Evolutionary conservation across 2,888 invertebrate genomes (phyloP).

Genomic region (Arctia plantaginis): DNA sequence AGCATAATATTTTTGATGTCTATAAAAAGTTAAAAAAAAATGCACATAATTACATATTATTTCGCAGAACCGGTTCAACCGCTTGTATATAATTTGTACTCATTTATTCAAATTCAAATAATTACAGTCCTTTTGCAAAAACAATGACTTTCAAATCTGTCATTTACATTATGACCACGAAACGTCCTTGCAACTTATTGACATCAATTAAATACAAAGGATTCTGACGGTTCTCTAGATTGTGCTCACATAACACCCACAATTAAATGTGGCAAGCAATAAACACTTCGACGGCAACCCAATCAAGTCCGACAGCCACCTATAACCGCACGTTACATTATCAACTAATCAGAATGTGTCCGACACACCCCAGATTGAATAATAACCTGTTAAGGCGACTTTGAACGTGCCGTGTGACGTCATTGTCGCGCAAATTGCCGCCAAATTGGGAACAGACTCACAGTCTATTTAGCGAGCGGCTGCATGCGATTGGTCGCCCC

Average conservation of each 20-base stretch:
- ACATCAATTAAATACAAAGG: neutral
- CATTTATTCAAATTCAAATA: neutral
- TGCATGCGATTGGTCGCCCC: slow-evolving; percentile 83
- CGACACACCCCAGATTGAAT: slow-evolving; percentile 81
- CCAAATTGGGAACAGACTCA: slow-evolving; percentile 81
- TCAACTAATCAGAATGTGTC: slow-evolving; percentile 82
- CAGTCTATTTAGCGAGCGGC: slow-evolving; percentile 78
- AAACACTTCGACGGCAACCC: neutral
- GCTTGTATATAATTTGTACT: neutral
- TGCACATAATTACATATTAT: too few species aligned
- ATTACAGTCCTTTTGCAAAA: neutral
- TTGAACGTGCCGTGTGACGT: slow-evolving; percentile 62
- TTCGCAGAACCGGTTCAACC: neutral
- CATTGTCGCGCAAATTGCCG: slow-evolving; percentile 83
- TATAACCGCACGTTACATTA: slow-evolving; percentile 75
- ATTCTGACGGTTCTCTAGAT: neutral
- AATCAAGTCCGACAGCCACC: slow-evolving; percentile 46
- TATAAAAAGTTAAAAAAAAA: too few species aligned
- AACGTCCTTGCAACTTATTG: neutral
- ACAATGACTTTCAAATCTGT: neutral
- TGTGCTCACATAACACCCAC: neutral
- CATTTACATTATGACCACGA: neutral
- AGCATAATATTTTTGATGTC: too few species aligned
- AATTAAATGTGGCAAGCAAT: slow-evolving; percentile 2
- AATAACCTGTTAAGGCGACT: slow-evolving; percentile 79